A percentile compares a stretch with the other conserved stretches of the same genome.
phyloP scores from a whole-genome alignment of 1,140 invertebrate species.

The Homalodisca vitripennis region DNA sequence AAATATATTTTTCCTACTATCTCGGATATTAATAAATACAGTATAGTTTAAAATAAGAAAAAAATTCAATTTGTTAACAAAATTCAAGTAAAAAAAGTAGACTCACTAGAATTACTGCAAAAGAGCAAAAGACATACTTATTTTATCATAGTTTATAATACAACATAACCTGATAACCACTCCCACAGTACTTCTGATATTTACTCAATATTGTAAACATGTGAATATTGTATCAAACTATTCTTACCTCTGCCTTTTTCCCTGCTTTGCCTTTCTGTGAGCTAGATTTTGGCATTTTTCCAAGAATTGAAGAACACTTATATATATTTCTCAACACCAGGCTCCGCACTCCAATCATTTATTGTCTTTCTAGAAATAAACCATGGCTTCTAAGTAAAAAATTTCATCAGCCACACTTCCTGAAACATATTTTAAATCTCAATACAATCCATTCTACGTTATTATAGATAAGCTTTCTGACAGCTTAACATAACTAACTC shows the following conservation, averaged over 20 bases:
- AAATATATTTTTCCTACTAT: too few relatives aligned
- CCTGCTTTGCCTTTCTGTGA: not conserved
- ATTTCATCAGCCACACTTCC: too few relatives aligned
- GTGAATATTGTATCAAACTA: not conserved
- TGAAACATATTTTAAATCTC: too few relatives aligned
- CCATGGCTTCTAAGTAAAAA: too few relatives aligned
- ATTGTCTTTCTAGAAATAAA: too few relatives aligned
- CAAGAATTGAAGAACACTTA: not conserved
- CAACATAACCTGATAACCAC: too few relatives aligned
- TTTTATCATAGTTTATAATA: not conserved
- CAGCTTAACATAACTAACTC: too few relatives aligned
- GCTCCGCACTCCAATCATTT: not conserved
- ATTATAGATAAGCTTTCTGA: too few relatives aligned
- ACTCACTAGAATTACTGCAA: not conserved
- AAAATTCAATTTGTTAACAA: not conserved
- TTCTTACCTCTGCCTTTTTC: not conserved
- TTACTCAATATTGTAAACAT: not conserved
- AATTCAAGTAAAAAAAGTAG: not conserved
- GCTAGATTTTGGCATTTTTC: conserved; percentile 6
- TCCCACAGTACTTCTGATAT: too few relatives aligned
- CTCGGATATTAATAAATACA: too few relatives aligned
- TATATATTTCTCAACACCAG: not conserved
- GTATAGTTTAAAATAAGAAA: too few relatives aligned
- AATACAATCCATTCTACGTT: too few relatives aligned
- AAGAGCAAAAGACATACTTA: not conserved